Conservation (phyloP, 2,797 vertebrate species). For the Synaphobranchus kaupii region DNA sequence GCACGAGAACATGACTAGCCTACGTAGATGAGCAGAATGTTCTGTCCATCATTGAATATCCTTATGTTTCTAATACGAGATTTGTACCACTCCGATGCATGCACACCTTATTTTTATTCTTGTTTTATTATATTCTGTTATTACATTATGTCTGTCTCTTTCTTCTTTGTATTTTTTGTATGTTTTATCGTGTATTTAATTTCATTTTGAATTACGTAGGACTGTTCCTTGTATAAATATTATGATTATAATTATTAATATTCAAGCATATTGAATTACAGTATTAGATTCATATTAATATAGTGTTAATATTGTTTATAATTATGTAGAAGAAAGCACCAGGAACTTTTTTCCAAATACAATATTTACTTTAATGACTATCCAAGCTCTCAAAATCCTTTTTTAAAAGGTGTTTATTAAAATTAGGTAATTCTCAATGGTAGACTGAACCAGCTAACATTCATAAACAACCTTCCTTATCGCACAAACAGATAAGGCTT, state of each 20-base stretch:
- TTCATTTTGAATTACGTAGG: neutral
- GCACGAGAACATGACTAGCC: neutral
- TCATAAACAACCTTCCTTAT: conserved; percentile 6
- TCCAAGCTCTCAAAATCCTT: neutral
- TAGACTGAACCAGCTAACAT: neutral
- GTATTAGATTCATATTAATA: too few species aligned
- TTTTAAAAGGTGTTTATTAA: neutral
- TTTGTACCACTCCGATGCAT: neutral
- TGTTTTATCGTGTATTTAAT: too few species aligned
- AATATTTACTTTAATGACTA: neutral
- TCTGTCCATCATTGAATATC: neutral
- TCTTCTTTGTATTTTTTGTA: too few species aligned
- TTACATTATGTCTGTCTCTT: neutral
- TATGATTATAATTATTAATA: too few species aligned
- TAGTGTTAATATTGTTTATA: neutral
- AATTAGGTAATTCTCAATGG: neutral
- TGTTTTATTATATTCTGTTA: neutral
- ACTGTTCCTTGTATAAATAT: too few species aligned
- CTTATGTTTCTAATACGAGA: neutral
- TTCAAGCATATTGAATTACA: too few species aligned
- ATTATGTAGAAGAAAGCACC: neutral
- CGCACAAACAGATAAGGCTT: conserved; percentile 5
- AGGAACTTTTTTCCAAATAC: neutral
- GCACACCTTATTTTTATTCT: neutral
- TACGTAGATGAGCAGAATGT: too few species aligned